phyloP scores from a whole-genome alignment of 2,113 vertebrate species.

The Corvus moneduloides region DNA sequence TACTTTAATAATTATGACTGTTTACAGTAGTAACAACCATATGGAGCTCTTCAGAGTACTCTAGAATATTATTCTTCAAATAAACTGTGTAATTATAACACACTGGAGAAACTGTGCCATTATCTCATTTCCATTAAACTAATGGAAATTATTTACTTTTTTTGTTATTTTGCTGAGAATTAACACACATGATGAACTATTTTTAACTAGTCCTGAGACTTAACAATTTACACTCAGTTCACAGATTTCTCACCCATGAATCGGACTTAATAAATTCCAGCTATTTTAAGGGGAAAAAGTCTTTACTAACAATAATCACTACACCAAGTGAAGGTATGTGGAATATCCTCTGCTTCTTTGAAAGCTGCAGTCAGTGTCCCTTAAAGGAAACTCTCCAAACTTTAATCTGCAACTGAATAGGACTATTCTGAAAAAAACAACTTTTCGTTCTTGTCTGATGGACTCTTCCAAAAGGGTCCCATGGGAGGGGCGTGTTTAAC shows the following conservation, averaged over 20 bases:
- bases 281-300: not conserved
- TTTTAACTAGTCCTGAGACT: not conserved
- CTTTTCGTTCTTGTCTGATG: not conserved
- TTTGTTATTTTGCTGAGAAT: not conserved
- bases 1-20: not conserved
- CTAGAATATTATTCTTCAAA: not conserved
- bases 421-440: not conserved
- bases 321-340: not conserved
- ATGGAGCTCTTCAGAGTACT: not conserved
- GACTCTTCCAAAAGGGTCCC: not conserved
- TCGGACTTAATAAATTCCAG: not conserved
- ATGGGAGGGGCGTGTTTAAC: not conserved
- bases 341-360: not conserved
- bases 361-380: not conserved
- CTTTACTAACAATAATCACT: not conserved
- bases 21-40: not conserved
- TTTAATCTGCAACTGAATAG: not conserved
- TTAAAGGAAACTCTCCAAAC: not conserved
- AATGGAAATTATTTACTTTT: slow-evolving; percentile 3
- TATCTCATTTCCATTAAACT: slow-evolving; percentile 35
- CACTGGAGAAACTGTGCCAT: not conserved
- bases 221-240: not conserved
- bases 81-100: not conserved
- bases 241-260: not conserved
- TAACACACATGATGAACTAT: not conserved